Conservation (phyloP, 2,113 vertebrate species). For the Rostratula benghalensis region DNA sequence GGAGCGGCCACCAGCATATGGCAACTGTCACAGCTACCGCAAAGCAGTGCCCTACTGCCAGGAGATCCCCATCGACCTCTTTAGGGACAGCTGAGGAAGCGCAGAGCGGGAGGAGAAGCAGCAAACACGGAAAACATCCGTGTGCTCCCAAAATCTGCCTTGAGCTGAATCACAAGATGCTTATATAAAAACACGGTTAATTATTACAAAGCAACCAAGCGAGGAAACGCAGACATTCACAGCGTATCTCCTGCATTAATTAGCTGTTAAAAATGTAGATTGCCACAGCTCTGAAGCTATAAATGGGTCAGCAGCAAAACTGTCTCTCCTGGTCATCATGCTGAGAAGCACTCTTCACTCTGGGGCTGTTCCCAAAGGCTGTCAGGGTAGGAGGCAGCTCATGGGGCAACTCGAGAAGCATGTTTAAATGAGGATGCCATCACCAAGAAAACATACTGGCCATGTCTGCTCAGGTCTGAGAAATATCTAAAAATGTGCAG, state of each 20-base stretch:
- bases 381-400: background rate
- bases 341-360: background rate
- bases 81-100: background rate
- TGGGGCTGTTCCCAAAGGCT: background rate
- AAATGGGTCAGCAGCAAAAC: background rate
- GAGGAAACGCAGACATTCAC: background rate
- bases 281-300: background rate
- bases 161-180: background rate
- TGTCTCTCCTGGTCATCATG: background rate
- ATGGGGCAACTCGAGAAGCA: background rate
- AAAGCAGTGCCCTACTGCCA: background rate
- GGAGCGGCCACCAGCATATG: fast-evolving
- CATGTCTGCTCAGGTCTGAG: background rate
- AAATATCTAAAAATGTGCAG: background rate
- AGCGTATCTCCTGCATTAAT: background rate
- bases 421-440: background rate
- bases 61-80: fast-evolving
- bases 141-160: background rate
- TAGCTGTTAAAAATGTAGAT: constrained; percentile 13
- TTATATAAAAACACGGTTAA: background rate
- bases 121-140: background rate
- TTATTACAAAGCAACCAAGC: background rate
- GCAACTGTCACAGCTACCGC: background rate
- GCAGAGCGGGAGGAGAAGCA: background rate
- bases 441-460: background rate